These are phyloP conservation scores for Brachionus paranguensis DNA, from an alignment of 1,140 invertebrate species.

Conservation along the genomic window DNA sequence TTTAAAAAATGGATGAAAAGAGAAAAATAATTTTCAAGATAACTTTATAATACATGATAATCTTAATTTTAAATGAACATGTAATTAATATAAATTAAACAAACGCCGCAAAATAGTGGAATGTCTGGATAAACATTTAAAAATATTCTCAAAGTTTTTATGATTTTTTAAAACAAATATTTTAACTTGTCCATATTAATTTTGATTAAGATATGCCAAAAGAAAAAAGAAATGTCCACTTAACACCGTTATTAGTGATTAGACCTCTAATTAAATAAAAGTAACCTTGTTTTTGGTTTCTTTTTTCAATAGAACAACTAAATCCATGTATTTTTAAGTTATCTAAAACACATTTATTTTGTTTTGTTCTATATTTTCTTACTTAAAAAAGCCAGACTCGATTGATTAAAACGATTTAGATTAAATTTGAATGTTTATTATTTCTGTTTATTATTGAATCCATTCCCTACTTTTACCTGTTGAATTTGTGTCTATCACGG, in stretches of 20 bases:
- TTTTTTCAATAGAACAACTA: not conserved
- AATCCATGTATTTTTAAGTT: constrained; percentile 9
- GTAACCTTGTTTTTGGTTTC: constrained; percentile 22
- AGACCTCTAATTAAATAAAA: constrained; percentile 30
- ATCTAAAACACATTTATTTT: constrained; percentile 5
- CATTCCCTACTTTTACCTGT: not conserved
- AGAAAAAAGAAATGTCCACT: constrained; percentile 1
- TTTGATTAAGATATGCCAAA: not conserved
- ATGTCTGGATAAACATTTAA: not conserved
- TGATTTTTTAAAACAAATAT: not conserved
- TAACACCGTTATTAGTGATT: constrained; percentile 34
- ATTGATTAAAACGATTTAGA: constrained; percentile 30
- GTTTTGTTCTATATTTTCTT: not conserved
- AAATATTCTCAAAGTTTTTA: not conserved
- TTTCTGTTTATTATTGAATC: too few relatives aligned
- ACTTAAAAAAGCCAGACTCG: not conserved
- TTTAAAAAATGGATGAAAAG: not conserved
- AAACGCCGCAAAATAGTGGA: not conserved
- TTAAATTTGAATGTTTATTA: constrained; percentile 29
- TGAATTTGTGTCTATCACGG: not conserved
- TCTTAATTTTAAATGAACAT: not conserved
- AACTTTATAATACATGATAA: not conserved
- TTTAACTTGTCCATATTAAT: not conserved
- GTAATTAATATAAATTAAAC: not conserved
- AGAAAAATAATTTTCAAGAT: not conserved